These are phyloP conservation scores for Zophobas atratus DNA, from an alignment of 1,140 invertebrate genomes.

Conservation along the genomic window DNA sequence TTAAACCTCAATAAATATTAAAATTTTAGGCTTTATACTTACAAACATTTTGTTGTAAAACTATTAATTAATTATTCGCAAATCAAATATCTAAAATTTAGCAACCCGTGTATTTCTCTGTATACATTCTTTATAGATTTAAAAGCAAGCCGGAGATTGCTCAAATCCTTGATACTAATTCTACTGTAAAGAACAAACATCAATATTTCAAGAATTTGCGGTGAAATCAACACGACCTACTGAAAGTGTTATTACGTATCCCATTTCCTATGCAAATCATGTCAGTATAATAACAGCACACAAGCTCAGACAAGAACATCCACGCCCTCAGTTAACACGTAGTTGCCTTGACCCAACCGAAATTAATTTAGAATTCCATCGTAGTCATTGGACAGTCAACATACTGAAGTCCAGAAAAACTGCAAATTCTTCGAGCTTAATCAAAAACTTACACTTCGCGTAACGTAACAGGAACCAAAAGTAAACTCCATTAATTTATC, in stretches of 20 bases:
- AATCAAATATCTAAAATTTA: no score
- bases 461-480: no score
- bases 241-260: conserved; percentile 28
- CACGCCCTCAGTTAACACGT: conserved; percentile 28
- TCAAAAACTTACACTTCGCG: no score
- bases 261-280: conserved; percentile 39
- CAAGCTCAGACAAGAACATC: conserved; percentile 25
- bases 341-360: conserved; percentile 27
- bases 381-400: neutral
- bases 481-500: neutral
- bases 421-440: neutral
- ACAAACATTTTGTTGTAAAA: no score
- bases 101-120: no score
- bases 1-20: no score
- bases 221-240: conserved; percentile 14
- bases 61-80: no score
- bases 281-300: conserved; percentile 24
- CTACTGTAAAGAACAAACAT: neutral
- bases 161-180: neutral
- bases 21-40: no score
- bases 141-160: neutral
- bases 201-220: conserved; percentile 15
- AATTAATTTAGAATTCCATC: conserved; percentile 31
- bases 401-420: conserved; percentile 1
- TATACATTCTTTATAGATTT: no score